These are phyloP conservation scores for Circaetus gallicus DNA, from an alignment of 2,113 vertebrate species.

Conservation along the genomic window DNA sequence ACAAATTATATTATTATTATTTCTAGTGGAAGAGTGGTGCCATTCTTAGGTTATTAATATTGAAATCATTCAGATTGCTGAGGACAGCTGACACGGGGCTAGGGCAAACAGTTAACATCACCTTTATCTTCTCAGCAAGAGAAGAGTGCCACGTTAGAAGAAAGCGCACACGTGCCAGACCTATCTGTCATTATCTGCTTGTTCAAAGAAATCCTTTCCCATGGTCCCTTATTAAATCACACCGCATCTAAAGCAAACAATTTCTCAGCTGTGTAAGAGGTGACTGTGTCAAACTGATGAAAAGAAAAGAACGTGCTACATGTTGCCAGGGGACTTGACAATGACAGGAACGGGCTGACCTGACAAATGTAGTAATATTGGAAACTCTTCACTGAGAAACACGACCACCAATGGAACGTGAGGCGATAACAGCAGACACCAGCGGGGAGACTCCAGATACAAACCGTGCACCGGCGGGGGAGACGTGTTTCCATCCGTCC, in stretches of 20 bases:
- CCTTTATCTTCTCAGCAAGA: neutral
- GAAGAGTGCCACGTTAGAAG: neutral
- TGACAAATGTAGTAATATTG: neutral
- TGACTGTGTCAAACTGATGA: neutral
- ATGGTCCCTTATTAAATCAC: neutral
- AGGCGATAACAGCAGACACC: neutral
- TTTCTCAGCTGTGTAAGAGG: neutral
- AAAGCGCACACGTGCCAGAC: fast-evolving
- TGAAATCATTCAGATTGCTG: neutral
- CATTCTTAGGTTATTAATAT: neutral
- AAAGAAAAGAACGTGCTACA: neutral
- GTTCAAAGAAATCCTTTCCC: neutral
- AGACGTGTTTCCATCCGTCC: neutral
- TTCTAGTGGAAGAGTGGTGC: neutral
- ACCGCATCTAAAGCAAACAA: neutral
- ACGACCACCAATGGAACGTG: neutral
- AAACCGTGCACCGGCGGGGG: neutral
- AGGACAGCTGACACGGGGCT: neutral
- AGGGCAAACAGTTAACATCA: neutral
- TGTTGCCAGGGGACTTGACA: neutral
- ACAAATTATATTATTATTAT: neutral
- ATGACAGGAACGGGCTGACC: neutral
- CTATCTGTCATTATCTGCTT: neutral
- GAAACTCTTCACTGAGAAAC: neutral
- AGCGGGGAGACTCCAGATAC: neutral